phyloP scores from a whole-genome alignment of 2,888 invertebrate genomes.

The Monochamus alternatus region DNA sequence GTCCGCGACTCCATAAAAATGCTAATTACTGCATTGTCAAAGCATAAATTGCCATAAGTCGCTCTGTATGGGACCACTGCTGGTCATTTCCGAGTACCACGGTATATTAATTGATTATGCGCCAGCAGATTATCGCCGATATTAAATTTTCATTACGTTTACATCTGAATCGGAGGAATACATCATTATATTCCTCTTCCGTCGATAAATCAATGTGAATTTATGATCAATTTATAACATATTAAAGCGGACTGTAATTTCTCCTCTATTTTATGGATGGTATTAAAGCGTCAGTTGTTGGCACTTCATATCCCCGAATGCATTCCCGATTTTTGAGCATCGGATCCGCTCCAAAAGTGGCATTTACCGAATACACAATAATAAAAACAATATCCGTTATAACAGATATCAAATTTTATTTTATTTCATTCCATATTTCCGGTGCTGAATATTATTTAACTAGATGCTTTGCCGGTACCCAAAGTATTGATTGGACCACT shows the following conservation, averaged over 20 bases:
- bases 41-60: constrained; percentile 20
- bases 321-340: not conserved
- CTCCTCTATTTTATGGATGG: not conserved
- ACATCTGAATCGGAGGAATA: constrained; percentile 19
- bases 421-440: too few relatives aligned
- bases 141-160: constrained; percentile 28
- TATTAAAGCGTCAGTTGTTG: constrained; percentile 14
- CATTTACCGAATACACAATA: not conserved
- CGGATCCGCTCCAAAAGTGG: not conserved
- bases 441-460: too few relatives aligned
- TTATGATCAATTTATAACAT: constrained; percentile 23
- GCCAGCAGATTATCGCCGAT: constrained; percentile 14
- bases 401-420: too few relatives aligned
- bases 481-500: too few relatives aligned
- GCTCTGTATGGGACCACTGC: constrained; percentile 2
- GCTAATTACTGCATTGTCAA: constrained; percentile 9
- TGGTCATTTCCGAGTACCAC: constrained; percentile 7
- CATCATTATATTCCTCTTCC: constrained; percentile 10
- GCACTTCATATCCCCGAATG: not conserved
- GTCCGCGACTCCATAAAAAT: not conserved
- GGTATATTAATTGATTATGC: constrained; percentile 23
- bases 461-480: too few relatives aligned
- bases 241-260: constrained; percentile 14
- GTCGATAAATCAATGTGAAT: constrained; percentile 21
- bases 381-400: too few relatives aligned